These are phyloP conservation scores for Ditula angustiorana DNA, from an alignment of 2,888 invertebrate genomes.

Conservation along the genomic window DNA sequence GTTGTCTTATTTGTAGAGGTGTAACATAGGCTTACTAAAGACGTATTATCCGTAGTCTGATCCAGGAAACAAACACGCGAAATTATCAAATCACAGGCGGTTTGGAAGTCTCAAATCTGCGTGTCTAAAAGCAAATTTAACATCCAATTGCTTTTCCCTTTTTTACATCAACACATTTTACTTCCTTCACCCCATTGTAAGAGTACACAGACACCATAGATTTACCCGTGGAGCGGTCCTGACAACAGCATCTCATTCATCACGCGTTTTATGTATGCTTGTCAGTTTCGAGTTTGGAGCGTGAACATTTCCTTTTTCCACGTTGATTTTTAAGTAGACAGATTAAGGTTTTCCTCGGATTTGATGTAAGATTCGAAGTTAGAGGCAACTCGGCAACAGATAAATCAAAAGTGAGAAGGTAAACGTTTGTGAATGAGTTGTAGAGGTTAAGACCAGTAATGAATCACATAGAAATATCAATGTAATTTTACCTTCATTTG, in stretches of 20 bases:
- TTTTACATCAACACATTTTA: not conserved
- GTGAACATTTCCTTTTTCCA: not conserved
- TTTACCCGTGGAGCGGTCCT: not conserved
- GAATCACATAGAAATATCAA: too few species aligned
- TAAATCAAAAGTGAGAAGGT: not conserved
- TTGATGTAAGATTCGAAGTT: not conserved
- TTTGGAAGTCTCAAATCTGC: not conserved
- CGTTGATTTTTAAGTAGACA: not conserved
- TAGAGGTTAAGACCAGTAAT: too few species aligned
- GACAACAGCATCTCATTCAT: not conserved
- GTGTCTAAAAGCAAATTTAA: not conserved
- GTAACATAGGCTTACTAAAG: too few species aligned
- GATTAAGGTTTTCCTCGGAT: not conserved
- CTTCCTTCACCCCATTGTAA: not conserved
- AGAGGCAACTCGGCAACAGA: not conserved
- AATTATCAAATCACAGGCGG: too few species aligned
- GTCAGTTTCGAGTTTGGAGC: not conserved
- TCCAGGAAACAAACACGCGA: too few species aligned
- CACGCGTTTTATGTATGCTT: not conserved
- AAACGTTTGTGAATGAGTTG: not conserved
- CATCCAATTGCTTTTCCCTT: not conserved
- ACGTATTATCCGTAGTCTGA: too few species aligned
- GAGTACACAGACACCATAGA: constrained; percentile 10
- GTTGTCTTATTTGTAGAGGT: too few species aligned
- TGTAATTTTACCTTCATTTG: too few species aligned